phyloP scores from a whole-genome alignment of 1,140 invertebrate species.

The Achroia grisella region DNA sequence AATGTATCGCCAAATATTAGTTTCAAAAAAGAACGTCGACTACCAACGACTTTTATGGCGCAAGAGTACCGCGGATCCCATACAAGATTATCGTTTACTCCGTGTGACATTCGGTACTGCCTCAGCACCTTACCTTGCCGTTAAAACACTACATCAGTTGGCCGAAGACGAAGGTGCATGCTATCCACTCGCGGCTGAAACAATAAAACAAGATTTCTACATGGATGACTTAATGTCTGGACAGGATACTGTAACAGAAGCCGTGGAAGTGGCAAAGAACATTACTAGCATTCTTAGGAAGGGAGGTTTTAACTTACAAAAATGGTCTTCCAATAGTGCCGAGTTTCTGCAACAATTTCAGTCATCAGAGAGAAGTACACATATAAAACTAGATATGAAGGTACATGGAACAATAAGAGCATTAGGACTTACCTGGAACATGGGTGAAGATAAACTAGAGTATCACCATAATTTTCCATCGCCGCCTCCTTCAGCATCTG shows the following conservation, averaged over 20 bases:
- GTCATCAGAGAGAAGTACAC: constrained; percentile 5
- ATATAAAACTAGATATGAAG: constrained; percentile 8
- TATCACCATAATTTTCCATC: constrained; percentile 16
- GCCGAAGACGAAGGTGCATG: constrained; percentile 29
- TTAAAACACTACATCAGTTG: constrained; percentile 25
- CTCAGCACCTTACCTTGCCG: constrained; percentile 43
- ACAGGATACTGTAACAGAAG: constrained; percentile 20
- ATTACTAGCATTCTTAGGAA: constrained; percentile 17
- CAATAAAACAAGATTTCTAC: constrained; percentile 37
- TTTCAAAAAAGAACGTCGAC: constrained; percentile 30
- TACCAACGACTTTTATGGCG: constrained; percentile 63
- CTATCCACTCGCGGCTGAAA: constrained; percentile 21
- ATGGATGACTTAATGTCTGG: constrained; percentile 52
- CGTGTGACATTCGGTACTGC: constrained; percentile 37
- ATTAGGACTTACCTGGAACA: constrained; percentile 24
- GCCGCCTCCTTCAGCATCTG: not conserved
- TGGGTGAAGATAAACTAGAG: constrained; percentile 20
- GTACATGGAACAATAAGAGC: constrained; percentile 18
- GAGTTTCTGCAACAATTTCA: constrained; percentile 12
- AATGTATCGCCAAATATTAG: constrained; percentile 50
- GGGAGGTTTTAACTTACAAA: constrained; percentile 31
- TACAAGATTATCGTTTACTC: not conserved
- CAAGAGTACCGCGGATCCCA: not conserved
- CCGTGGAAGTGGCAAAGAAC: constrained; percentile 17
- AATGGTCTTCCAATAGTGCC: constrained; percentile 27